phyloP scores from a whole-genome alignment of 2,888 invertebrate genomes.

The Heliconius sara region DNA sequence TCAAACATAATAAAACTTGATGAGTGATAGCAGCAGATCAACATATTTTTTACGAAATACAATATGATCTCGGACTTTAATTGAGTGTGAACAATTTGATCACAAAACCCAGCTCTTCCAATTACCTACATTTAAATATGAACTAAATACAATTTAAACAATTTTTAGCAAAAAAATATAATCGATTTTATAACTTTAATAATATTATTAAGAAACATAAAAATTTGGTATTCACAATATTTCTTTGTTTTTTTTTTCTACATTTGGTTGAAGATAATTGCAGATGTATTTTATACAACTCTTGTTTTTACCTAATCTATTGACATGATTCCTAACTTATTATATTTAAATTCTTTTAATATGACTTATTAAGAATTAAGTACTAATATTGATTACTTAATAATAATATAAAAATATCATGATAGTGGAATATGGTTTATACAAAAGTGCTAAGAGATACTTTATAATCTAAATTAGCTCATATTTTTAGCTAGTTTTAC shows the following conservation, averaged over 20 bases:
- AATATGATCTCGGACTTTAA: conserved; percentile 29
- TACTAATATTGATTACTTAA: too few relatives aligned
- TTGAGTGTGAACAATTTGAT: conserved; percentile 37
- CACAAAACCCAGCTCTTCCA: conserved; percentile 37
- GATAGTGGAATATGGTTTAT: too few relatives aligned
- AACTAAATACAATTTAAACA: conserved; percentile 35
- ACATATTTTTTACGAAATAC: conserved; percentile 27
- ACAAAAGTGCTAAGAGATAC: too few relatives aligned
- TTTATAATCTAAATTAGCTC: too few relatives aligned
- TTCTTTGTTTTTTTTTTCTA: background rate
- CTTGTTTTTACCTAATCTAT: background rate
- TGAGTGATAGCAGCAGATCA: conserved; percentile 11
- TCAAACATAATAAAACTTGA: background rate
- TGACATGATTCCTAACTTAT: background rate
- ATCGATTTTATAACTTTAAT: conserved; percentile 9
- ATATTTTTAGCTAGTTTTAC: too few relatives aligned
- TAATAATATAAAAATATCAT: too few relatives aligned
- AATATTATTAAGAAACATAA: conserved; percentile 12
- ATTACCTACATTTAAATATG: conserved; percentile 37
- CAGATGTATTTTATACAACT: background rate
- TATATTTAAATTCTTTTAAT: background rate
- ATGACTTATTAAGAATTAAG: background rate
- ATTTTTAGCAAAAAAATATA: conserved; percentile 17
- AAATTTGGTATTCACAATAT: conserved; percentile 3
- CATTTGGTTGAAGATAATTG: conserved; percentile 8